Percentiles rank a stretch among this genome's conserved stretches.
phyloP scores from a whole-genome alignment of 2,888 invertebrate genomes.

The Orthonevra nobilis region DNA sequence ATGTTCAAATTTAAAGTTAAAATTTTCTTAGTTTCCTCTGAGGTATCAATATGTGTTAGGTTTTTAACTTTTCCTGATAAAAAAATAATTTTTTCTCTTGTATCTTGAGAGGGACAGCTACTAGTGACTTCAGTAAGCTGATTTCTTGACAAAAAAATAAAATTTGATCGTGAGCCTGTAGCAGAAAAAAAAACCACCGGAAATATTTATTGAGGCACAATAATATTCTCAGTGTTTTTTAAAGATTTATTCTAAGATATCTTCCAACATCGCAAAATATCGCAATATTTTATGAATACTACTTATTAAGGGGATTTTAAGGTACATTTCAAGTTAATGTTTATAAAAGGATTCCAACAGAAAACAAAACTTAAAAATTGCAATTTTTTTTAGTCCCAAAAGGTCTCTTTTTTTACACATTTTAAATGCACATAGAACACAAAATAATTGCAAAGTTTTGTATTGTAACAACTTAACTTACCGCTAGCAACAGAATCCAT shows the following conservation, averaged over 20 bases:
- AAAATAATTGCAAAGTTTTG: not conserved
- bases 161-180: no score
- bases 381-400: not conserved
- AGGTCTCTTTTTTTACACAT: not conserved
- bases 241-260: not conserved
- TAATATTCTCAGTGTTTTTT: not conserved
- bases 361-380: not conserved
- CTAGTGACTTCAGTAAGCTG: not conserved
- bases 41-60: no score
- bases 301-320: not conserved
- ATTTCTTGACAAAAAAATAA: not conserved
- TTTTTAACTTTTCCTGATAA: no score
- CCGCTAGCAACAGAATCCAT: not conserved
- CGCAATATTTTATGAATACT: not conserved
- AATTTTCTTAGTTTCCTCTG: no score
- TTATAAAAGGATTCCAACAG: not conserved
- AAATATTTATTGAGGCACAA: not conserved
- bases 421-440: not conserved
- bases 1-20: no score
- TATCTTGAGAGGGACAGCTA: not conserved
- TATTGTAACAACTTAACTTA: not conserved
- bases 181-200: not conserved
- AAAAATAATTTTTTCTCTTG: constrained; percentile 1
- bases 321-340: not conserved
- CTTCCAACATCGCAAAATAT: not conserved